Evolutionary conservation across 2,797 vertebrate species (phyloP), one percentile per base, ranked within the genome.

Genomic region (Yasuhikotakia modesta): DNA sequence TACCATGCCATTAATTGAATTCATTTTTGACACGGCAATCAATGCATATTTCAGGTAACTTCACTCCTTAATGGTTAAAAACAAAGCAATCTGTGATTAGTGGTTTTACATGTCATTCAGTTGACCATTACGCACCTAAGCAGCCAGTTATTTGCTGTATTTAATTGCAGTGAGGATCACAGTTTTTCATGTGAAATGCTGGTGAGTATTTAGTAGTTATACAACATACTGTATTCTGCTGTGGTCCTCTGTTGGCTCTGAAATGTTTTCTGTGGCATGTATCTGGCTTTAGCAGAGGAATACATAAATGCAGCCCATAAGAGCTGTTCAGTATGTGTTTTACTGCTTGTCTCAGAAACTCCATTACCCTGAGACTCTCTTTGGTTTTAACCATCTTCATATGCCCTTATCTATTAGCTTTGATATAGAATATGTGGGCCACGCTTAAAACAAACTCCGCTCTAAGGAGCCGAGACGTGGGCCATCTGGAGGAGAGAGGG

Each of bases 391-490:
- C 79, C 45, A 46, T 83, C 78, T 83, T 84, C 81, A 84, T 57
- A 48, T 85, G 83, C 79, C 58, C 53, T 72, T 30, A 27, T 75
- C 75, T 75, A 10, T 27, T 45, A 39, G 65, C 79, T 84, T 84
- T 83, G 85, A 84, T 85, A 81, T 81, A 24, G 77, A 84, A 86
- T 85, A 72, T 78, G 75, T 70, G 73, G 79, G 19, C 76, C 70
- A 76, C 81, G 79, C 76, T 75, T 83, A 77, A 84, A 83, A 81
- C 67, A 78, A 84, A 76, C 57, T 46, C 16, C 63, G 45, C 73
- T 65, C 64, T 22, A 58, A 76, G 50, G 30, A 70, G 32, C 32
- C 60, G 61, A 79, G 81, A 75, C 27, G n/a, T 32, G 65, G 71
- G 66, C 69, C 78, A 78, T 82, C 71, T 83, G 84, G 61, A 77